These are phyloP conservation scores for Sclerurus mexicanus DNA, from an alignment of 2,113 vertebrate genomes.

Conservation along the genomic window DNA sequence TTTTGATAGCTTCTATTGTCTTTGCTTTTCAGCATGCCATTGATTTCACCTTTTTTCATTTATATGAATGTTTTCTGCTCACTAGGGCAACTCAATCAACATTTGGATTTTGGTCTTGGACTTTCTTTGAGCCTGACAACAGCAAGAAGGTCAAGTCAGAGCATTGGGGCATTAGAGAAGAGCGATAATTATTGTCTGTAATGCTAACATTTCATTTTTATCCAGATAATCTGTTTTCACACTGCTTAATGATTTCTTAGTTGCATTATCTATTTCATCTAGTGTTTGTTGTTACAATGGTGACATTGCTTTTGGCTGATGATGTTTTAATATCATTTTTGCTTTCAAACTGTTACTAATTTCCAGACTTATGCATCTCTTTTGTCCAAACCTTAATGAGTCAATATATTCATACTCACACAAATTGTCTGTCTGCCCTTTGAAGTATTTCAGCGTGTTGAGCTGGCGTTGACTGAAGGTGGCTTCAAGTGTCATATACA, in stretches of 20 bases:
- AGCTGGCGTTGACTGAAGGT: not conserved
- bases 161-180: not conserved
- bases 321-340: not conserved
- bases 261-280: slow-evolving; percentile 22
- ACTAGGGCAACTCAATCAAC: slow-evolving; percentile 3
- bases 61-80: not conserved
- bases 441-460: not conserved
- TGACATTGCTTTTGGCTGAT: slow-evolving; percentile 1
- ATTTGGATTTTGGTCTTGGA: not conserved
- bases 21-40: not conserved
- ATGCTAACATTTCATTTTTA: not conserved
- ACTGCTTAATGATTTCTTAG: slow-evolving; percentile 14
- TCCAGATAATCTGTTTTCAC: not conserved
- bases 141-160: not conserved
- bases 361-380: not conserved
- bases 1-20: slow-evolving; percentile 31
- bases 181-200: not conserved
- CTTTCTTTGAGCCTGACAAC: not conserved
- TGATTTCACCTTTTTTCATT: not conserved
- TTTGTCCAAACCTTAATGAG: not conserved
- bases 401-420: not conserved
- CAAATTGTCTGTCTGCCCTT: not conserved
- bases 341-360: slow-evolving; percentile 17
- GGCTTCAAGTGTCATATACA: not conserved
- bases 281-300: not conserved